These are phyloP conservation scores for Elmis aenea DNA, from an alignment of 2,888 invertebrate species.

Conservation along the genomic window DNA sequence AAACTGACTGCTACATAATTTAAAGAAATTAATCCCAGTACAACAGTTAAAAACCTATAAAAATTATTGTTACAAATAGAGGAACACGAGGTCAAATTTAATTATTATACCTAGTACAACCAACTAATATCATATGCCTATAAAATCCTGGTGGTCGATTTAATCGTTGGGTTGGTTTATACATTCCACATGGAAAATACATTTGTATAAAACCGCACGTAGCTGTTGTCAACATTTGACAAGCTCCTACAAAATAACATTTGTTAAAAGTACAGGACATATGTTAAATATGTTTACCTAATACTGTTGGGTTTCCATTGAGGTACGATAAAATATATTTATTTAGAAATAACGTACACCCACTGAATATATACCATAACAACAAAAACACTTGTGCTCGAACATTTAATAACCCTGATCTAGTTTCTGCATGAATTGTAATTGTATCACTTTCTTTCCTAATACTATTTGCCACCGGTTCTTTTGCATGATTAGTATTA, in stretches of 20 bases:
- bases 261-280: slow-evolving; percentile 13
- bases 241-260: slow-evolving; percentile 54
- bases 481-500: slow-evolving; percentile 16
- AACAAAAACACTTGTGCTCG: slow-evolving; percentile 58
- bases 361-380: slow-evolving; percentile 74
- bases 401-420: slow-evolving; percentile 52
- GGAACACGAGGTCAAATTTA: background rate
- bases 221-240: slow-evolving; percentile 71
- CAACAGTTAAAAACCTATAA: slow-evolving; percentile 65
- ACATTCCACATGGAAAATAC: slow-evolving; percentile 70
- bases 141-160: slow-evolving; percentile 65
- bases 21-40: slow-evolving; percentile 67
- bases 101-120: slow-evolving; percentile 57
- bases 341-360: slow-evolving; percentile 70
- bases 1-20: slow-evolving; percentile 77
- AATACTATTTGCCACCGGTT: slow-evolving; percentile 13
- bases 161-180: slow-evolving; percentile 54
- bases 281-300: slow-evolving; percentile 64
- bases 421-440: slow-evolving; percentile 12
- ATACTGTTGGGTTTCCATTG: slow-evolving; percentile 66
- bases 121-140: slow-evolving; percentile 67
- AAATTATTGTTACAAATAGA: slow-evolving; percentile 14
- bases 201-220: slow-evolving; percentile 69
- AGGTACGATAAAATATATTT: slow-evolving; percentile 70
- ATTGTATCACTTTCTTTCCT: slow-evolving; percentile 20